These are phyloP conservation scores for Shinisaurus crocodilurus DNA, from an alignment of 2,113 vertebrate species.

Conservation along the genomic window DNA sequence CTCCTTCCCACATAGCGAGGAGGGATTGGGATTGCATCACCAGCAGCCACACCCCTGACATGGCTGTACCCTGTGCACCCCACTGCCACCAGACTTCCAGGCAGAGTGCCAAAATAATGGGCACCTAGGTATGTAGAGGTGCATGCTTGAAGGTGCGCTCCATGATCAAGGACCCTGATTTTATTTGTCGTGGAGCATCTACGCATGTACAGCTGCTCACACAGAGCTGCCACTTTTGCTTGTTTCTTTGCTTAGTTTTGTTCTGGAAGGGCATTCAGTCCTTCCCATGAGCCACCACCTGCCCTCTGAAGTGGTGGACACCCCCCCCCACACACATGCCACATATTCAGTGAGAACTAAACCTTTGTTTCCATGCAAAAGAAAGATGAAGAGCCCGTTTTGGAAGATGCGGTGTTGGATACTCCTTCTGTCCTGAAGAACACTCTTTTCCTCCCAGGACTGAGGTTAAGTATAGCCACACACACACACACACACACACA, in stretches of 20 bases:
- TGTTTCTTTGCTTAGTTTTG: not conserved
- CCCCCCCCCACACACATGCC: not conserved
- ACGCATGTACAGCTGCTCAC: too few relatives aligned
- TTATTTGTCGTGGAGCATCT: too few relatives aligned
- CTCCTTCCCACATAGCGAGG: not conserved
- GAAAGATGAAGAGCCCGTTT: not conserved
- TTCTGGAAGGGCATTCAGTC: not conserved
- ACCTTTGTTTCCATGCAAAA: not conserved
- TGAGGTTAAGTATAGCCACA: conserved; percentile 4
- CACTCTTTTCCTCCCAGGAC: not conserved
- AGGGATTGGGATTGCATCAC: not conserved
- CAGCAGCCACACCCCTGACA: not conserved
- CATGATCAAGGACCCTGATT: too few relatives aligned
- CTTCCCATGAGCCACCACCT: not conserved
- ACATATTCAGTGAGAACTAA: not conserved
- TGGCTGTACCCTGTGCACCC: too few relatives aligned
- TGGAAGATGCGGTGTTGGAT: not conserved
- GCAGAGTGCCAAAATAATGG: not conserved
- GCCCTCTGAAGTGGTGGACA: not conserved
- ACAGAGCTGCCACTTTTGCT: not conserved
- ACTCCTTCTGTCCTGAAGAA: conserved; percentile 47
- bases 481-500: too few relatives aligned
- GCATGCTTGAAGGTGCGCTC: not conserved
- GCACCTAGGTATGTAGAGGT: not conserved
- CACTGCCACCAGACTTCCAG: not conserved